A percentile compares a stretch with the other conserved stretches of the same genome.
Evolutionary conservation across 35 echinoderm and acorn worm species (phyloP).

Genomic region (Strongylocentrotus purpuratus): DNA sequence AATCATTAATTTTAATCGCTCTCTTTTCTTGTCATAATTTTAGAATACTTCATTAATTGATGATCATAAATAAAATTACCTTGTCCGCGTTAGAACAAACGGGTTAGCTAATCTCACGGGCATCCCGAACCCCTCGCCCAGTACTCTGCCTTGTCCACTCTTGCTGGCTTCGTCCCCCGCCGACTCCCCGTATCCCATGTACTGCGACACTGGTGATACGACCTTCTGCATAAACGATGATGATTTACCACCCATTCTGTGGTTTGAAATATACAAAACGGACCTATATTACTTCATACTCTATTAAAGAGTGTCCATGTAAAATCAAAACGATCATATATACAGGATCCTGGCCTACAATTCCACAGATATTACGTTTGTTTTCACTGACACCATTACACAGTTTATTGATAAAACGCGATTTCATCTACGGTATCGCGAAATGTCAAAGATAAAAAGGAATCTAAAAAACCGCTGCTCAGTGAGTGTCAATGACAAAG

Average conservation of each 20-base stretch:
- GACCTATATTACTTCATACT: neutral
- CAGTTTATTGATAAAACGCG: neutral
- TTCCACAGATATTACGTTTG: neutral
- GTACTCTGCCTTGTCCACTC: neutral
- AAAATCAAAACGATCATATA: neutral
- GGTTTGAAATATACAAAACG: neutral
- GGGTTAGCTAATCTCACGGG: constrained; percentile 8
- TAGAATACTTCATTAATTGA: too few species aligned
- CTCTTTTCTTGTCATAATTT: neutral
- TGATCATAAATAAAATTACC: neutral
- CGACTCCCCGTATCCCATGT: constrained; percentile 37
- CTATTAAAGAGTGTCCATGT: neutral
- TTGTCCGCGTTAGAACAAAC: constrained; percentile 8
- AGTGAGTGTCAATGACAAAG: neutral
- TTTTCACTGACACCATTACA: neutral
- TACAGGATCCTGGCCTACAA: neutral
- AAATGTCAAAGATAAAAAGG: neutral
- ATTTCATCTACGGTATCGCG: neutral
- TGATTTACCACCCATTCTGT: constrained; percentile 26
- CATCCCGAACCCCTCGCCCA: neutral
- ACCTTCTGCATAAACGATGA: constrained; percentile 40
- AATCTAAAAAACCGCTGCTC: neutral
- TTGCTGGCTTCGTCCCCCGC: constrained; percentile 17
- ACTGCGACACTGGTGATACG: constrained; percentile 34
- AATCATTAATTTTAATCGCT: too few species aligned